phyloP scores from a whole-genome alignment of 2,113 vertebrate species.

The Python bivittatus region DNA sequence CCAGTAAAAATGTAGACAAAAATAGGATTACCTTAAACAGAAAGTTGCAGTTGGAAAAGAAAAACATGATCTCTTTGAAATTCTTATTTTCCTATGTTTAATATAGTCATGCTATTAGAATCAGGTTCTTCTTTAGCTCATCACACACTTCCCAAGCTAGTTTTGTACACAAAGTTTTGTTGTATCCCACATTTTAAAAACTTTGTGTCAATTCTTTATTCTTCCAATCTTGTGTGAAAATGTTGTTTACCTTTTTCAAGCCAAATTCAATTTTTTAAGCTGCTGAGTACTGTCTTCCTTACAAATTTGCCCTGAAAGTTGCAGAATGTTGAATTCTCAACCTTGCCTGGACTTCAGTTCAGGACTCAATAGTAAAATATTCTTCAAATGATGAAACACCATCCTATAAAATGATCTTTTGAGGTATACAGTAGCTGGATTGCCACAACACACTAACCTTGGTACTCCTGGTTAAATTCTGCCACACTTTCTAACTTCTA shows the following conservation, averaged over 20 bases:
- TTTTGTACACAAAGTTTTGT: not conserved
- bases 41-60: not conserved
- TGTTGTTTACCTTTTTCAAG: not conserved
- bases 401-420: not conserved
- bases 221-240: not conserved
- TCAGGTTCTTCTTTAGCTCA: not conserved
- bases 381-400: not conserved
- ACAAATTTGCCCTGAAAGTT: not conserved
- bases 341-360: not conserved
- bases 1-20: not conserved
- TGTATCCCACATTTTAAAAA: not conserved
- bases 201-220: not conserved
- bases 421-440: not conserved
- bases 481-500: not conserved
- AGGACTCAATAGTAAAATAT: not conserved
- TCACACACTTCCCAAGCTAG: not conserved
- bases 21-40: not conserved
- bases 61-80: not conserved
- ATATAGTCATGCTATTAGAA: slow-evolving; percentile 24
- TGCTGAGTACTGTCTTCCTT: not conserved
- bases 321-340: too few relatives aligned
- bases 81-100: slow-evolving; percentile 3
- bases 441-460: not conserved
- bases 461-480: not conserved
- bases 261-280: not conserved